Evolutionary conservation across 2,113 vertebrate species (phyloP).

Genomic region (Limanda limanda): DNA sequence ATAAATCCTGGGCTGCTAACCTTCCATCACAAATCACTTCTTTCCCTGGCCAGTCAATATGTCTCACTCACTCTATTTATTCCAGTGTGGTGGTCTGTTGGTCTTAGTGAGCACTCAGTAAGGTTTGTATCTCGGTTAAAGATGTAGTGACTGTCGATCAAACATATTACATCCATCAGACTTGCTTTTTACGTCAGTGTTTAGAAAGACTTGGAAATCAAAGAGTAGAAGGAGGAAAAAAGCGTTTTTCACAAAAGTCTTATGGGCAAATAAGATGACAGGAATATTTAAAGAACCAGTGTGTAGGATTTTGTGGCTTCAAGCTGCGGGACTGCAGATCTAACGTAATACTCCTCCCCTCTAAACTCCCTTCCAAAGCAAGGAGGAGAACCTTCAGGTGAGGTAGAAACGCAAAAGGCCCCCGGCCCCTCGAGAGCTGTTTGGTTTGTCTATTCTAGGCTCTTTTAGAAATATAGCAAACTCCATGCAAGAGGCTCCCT

Average conservation of each 20-base stretch:
- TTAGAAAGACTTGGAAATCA: background rate
- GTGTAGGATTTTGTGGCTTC: too few relatives aligned
- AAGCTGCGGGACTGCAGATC: too few relatives aligned
- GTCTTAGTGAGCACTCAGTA: conserved; percentile 17
- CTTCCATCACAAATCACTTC: conserved; percentile 52
- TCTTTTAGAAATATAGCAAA: too few relatives aligned
- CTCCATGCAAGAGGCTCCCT: too few relatives aligned
- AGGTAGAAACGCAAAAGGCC: too few relatives aligned
- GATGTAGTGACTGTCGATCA: conserved; percentile 11
- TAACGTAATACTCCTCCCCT: too few relatives aligned
- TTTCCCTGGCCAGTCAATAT: conserved; percentile 8
- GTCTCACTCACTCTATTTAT: conserved; percentile 7
- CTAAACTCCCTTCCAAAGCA: too few relatives aligned
- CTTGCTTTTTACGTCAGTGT: background rate
- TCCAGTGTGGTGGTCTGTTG: conserved; percentile 2
- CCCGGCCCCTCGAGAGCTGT: too few relatives aligned
- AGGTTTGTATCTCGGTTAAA: conserved; percentile 2
- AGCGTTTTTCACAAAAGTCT: background rate
- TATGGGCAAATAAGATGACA: background rate
- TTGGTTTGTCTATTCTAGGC: too few relatives aligned
- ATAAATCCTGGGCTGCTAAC: conserved; percentile 34
- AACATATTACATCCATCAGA: conserved; percentile 6
- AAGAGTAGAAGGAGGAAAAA: background rate
- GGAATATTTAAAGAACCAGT: too few relatives aligned
- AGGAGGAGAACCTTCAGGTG: too few relatives aligned